Conservation (phyloP, 92 coral and sea anemone genomes). For the Palythoa grandis region DNA sequence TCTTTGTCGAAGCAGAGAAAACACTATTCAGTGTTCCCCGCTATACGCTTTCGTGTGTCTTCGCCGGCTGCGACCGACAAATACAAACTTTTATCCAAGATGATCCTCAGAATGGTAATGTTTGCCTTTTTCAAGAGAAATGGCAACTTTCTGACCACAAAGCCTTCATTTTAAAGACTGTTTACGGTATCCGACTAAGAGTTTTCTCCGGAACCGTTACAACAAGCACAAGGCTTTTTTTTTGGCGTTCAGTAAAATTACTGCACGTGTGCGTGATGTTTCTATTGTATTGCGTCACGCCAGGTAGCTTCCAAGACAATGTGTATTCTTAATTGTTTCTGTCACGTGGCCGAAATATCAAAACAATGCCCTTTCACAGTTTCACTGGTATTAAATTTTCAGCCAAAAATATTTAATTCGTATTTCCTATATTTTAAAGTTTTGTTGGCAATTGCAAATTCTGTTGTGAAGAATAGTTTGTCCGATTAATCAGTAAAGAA, state of each 20-base stretch:
- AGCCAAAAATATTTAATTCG: no score
- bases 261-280: conserved; percentile 13
- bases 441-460: no score
- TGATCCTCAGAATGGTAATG: background rate
- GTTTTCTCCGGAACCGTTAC: no score
- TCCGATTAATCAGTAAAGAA: no score
- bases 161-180: background rate
- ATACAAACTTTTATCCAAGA: background rate
- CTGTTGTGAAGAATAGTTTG: no score
- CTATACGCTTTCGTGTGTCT: background rate
- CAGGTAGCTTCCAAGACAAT: background rate
- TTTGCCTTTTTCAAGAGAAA: conserved; percentile 7
- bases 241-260: conserved; percentile 13
- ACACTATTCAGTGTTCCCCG: background rate
- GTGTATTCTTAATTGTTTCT: no score
- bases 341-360: background rate
- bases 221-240: background rate
- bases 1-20: conserved; percentile 31
- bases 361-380: no score
- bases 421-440: no score
- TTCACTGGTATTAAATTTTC: no score
- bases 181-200: background rate
- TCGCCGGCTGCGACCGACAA: background rate
- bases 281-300: conserved; percentile 5
- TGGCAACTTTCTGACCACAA: background rate